Evolutionary conservation across 2,113 vertebrate genomes (phyloP).

Genomic region (Camelus dromedarius): DNA sequence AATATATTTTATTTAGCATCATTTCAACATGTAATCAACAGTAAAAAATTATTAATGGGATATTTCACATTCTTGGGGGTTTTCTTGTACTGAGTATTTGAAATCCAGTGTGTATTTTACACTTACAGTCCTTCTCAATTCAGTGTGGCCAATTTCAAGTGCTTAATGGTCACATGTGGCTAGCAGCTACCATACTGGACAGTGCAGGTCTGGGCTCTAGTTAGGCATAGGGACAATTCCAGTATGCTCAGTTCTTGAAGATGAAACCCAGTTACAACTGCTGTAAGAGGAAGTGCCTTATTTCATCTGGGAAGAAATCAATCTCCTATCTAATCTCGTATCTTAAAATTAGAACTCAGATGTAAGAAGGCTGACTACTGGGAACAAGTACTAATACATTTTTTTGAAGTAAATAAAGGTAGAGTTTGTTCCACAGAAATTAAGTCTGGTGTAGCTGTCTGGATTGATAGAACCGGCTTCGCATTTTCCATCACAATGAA

Average conservation of each 20-base stretch:
- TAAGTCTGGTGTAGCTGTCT: not conserved
- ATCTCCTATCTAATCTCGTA: not conserved
- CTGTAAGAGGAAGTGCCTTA: not conserved
- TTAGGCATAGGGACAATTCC: not conserved
- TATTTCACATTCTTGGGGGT: not conserved
- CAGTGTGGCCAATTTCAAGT: conserved; percentile 34
- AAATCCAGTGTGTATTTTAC: conserved; percentile 6
- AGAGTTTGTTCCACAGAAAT: conserved; percentile 11
- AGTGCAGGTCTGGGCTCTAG: not conserved
- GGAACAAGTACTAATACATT: not conserved
- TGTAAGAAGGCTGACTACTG: not conserved
- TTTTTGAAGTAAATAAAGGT: conserved; percentile 18
- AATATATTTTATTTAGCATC: conserved; percentile 44
- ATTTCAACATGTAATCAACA: conserved; percentile 35
- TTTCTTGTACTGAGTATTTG: not conserved
- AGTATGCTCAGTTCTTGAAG: not conserved
- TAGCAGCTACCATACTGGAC: not conserved
- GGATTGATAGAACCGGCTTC: not conserved
- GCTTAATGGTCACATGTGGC: not conserved
- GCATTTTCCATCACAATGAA: not conserved
- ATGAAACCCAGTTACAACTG: not conserved
- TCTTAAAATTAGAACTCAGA: conserved; percentile 51
- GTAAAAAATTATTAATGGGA: not conserved
- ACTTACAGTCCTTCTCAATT: not conserved
- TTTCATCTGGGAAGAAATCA: conserved; percentile 17